phyloP scores from a whole-genome alignment of 2,888 invertebrate species.

The Branchellion lobata region DNA sequence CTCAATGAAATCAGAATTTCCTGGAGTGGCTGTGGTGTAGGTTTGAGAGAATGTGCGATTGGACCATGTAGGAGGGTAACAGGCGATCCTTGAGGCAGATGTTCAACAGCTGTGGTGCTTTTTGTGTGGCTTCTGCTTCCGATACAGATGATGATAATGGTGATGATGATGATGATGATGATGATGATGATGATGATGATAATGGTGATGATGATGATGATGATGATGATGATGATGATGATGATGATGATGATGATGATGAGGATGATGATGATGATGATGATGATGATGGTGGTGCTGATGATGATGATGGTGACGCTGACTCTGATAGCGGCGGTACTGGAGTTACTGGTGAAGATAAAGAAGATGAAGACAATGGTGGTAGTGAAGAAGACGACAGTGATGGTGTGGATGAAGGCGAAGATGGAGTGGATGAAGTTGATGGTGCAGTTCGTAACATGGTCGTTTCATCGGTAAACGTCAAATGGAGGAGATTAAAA shows the following conservation, averaged over 20 bases:
- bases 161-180: conserved; percentile 8
- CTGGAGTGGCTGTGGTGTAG: neutral
- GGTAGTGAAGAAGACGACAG: too few species aligned
- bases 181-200: conserved; percentile 18
- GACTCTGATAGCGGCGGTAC: neutral
- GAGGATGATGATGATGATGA: neutral
- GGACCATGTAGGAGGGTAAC: conserved; percentile 41
- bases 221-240: neutral
- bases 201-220: conserved; percentile 4
- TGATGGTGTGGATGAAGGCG: neutral
- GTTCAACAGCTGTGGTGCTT: neutral
- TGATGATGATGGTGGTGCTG: neutral
- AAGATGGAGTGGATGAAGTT: neutral
- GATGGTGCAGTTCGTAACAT: too few species aligned
- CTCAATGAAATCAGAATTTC: too few species aligned
- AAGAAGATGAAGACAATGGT: neutral
- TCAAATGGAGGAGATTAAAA: too few species aligned
- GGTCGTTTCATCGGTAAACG: too few species aligned
- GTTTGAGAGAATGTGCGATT: conserved; percentile 33
- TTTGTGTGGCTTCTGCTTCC: neutral
- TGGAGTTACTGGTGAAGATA: neutral
- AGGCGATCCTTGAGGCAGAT: conserved; percentile 42
- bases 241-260: neutral
- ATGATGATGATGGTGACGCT: neutral
- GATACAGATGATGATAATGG: neutral